Evolutionary conservation across 35 echinoderm and acorn worm genomes (phyloP).

Genomic region (Antedon bifida): DNA sequence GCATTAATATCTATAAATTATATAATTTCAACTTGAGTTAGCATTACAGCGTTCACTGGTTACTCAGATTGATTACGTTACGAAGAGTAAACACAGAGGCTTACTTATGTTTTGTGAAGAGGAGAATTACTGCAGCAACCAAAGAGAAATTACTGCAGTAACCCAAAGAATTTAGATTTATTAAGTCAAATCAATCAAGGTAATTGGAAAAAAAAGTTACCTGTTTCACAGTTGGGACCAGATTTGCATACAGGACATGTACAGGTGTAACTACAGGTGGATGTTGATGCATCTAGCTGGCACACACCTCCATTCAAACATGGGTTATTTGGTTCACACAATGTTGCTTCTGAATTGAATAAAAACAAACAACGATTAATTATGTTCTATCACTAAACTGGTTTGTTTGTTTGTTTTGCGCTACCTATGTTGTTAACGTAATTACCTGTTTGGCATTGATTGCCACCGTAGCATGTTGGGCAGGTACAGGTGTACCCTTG

Average conservation of each 20-base stretch:
- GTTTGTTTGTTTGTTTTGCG: too few relatives aligned
- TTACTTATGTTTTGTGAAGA: too few relatives aligned
- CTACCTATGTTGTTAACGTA: too few relatives aligned
- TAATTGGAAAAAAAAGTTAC: too few relatives aligned
- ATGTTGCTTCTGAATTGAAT: slow-evolving; percentile 6
- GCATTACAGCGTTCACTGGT: too few relatives aligned
- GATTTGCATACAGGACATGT: slow-evolving; percentile 41
- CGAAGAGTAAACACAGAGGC: too few relatives aligned
- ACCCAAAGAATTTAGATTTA: too few relatives aligned
- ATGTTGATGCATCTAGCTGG: slow-evolving; percentile 3
- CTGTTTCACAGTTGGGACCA: slow-evolving; percentile 59
- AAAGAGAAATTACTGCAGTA: too few relatives aligned
- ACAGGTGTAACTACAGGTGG: slow-evolving; percentile 16
- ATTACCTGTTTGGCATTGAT: not conserved
- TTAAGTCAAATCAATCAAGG: too few relatives aligned
- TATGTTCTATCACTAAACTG: not conserved
- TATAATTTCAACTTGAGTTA: not conserved
- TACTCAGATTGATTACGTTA: too few relatives aligned
- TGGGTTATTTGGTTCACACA: slow-evolving; percentile 17
- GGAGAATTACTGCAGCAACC: too few relatives aligned
- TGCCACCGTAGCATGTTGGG: not conserved
- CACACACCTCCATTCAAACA: slow-evolving; percentile 30
- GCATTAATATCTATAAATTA: not conserved
- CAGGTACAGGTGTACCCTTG: not conserved
- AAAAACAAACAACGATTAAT: slow-evolving; percentile 7